phyloP scores from a whole-genome alignment of 2,113 vertebrate genomes.

The Tricholaema leucomelas region DNA sequence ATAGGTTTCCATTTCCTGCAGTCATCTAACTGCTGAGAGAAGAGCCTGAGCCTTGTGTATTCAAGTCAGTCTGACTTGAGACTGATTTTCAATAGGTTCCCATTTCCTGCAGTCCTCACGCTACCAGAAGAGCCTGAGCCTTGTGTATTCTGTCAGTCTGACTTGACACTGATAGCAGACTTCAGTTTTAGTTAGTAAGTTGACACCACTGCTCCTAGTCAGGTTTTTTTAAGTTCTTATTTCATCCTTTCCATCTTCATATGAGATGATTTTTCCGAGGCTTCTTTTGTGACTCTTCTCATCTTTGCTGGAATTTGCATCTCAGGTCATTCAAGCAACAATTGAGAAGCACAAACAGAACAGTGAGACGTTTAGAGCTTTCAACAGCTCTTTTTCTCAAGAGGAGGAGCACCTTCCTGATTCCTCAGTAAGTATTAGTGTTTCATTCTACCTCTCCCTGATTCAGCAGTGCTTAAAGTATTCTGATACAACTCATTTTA shows the following conservation, averaged over 20 bases:
- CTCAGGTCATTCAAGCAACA: slow-evolving; percentile 89
- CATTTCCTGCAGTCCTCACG: background rate
- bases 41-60: background rate
- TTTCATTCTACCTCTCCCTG: background rate
- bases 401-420: slow-evolving; percentile 88
- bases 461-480: background rate
- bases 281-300: background rate
- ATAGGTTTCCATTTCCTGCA: background rate
- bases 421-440: slow-evolving; percentile 78
- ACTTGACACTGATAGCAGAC: background rate
- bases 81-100: background rate
- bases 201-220: background rate
- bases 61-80: background rate
- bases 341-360: slow-evolving; percentile 96
- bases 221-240: background rate
- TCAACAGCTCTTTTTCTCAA: slow-evolving; percentile 85
- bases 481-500: background rate
- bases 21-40: background rate
- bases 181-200: background rate
- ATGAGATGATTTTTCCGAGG: background rate
- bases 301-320: background rate
- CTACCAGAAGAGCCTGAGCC: background rate
- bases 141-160: background rate
- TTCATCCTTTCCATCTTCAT: background rate
- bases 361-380: slow-evolving; percentile 94